Evolutionary conservation across 2,113 vertebrate species (phyloP), one percentile per base, ranked within the genome.

Genomic region (Sisor rabdophorus): DNA sequence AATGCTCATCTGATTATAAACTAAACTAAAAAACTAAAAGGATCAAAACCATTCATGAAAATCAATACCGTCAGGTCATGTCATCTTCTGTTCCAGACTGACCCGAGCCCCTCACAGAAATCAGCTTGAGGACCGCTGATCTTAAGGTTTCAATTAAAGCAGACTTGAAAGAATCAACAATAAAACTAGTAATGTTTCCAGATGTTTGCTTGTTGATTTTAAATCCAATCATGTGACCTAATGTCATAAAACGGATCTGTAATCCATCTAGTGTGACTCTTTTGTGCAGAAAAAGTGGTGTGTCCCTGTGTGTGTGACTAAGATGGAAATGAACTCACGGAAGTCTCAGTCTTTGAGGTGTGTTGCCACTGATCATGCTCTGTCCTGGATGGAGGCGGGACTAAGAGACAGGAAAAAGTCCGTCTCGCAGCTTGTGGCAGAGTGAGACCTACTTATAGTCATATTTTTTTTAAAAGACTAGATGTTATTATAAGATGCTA

Each of bases 351-450:
- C 93, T 11, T 84, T 91, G 79, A 87, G 56, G 63, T 85, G 80
- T 7, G 32, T 91, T 71, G 53, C 79, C 17, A 55, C 68, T 0
- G 77, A 74, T 28, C 63, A 78, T 70, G 73, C 70, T 71, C 76
- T 80, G 74, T 61, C 4, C 70, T 77, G 74, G 89, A 86, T 69
- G 3, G 78, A 89, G 1, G 56, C 30, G 2, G 83, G 81, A n/a
- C 78, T 61, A 76, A 79, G 55, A 63, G 85, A 88, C 68, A 90
- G 64, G 69, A 84, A 24, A 11, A 88, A 79, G 17, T 90, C 93
- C n/a, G 93, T 95, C 82, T 93, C 93, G 0, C 87, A 91, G 26
- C 89, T 95, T 36, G 89, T 94, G 40, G 79, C 87, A 78, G 86
- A 90, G 94, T 95, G 77, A 83, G 81, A 59, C n/a, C n/a, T 63